Evolutionary conservation across 2,888 invertebrate genomes (phyloP).

Genomic region (Xestia sexstrigata): DNA sequence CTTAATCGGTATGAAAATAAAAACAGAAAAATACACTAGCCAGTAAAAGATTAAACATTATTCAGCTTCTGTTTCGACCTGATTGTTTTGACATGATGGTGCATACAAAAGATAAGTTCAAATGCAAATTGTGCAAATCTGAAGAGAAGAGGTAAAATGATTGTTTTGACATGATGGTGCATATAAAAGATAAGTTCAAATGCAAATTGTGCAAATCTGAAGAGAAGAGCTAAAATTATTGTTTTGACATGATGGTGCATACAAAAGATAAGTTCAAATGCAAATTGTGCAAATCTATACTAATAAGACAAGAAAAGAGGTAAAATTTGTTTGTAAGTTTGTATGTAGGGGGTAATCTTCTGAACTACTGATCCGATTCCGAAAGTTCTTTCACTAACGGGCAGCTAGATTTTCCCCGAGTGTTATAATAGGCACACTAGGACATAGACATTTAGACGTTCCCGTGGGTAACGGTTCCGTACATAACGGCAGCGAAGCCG

Average conservation of each 20-base stretch:
- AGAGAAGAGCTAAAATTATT: background rate
- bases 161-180: background rate
- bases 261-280: background rate
- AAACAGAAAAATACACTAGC: background rate
- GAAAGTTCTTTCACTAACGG: no score
- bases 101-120: background rate
- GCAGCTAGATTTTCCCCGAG: no score
- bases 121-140: background rate
- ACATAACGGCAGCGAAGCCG: no score
- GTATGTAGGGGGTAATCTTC: no score
- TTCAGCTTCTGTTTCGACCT: background rate
- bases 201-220: background rate
- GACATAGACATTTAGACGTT: no score
- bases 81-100: background rate
- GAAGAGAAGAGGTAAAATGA: background rate
- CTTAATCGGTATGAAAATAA: background rate
- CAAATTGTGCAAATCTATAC: background rate
- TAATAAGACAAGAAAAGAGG: no score
- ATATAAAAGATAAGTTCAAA: background rate
- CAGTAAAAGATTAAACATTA: background rate
- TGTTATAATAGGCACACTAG: no score
- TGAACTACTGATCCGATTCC: no score
- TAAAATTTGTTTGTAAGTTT: background rate
- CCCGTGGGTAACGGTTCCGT: no score
- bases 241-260: background rate